Conservation (phyloP, 1,140 invertebrate species). For the Homalodisca vitripennis region DNA sequence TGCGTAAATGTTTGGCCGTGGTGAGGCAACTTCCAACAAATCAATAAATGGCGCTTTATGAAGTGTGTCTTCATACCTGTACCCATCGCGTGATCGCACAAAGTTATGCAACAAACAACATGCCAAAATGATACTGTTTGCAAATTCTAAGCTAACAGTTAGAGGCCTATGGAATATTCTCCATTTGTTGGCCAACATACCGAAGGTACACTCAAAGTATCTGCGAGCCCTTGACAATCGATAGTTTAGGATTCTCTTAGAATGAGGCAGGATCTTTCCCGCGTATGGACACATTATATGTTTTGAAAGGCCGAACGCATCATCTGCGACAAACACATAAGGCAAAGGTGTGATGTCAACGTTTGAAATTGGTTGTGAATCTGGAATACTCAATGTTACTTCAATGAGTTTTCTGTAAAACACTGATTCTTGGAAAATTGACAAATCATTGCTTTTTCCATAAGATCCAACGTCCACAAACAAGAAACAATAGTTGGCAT, state of each 20-base stretch:
- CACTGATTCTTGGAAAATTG: conserved; percentile 25
- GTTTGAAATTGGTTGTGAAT: background rate
- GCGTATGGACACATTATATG: conserved; percentile 43
- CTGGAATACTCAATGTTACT: conserved; percentile 3
- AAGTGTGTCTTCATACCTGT: background rate
- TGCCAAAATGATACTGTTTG: conserved; percentile 37
- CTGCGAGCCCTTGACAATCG: conserved; percentile 39
- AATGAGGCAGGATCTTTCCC: conserved; percentile 11
- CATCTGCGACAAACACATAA: conserved; percentile 44
- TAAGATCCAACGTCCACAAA: conserved; percentile 27
- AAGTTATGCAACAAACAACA: conserved; percentile 34
- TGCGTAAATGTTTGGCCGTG: conserved; percentile 12
- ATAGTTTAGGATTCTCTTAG: conserved; percentile 44
- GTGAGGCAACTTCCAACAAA: conserved; percentile 45
- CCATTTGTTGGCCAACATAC: conserved; percentile 45
- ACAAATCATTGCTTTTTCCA: conserved; percentile 22
- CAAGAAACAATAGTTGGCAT: conserved; percentile 15
- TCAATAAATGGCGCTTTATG: conserved; percentile 46
- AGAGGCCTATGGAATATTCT: conserved; percentile 42
- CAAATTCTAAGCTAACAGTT: conserved; percentile 38
- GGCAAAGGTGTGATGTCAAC: background rate
- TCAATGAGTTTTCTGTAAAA: conserved; percentile 27
- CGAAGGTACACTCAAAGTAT: conserved; percentile 44
- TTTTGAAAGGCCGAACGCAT: conserved; percentile 47
- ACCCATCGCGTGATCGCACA: conserved; percentile 26